Conservation (phyloP, 2,113 vertebrate species). For the Daboia siamensis region DNA sequence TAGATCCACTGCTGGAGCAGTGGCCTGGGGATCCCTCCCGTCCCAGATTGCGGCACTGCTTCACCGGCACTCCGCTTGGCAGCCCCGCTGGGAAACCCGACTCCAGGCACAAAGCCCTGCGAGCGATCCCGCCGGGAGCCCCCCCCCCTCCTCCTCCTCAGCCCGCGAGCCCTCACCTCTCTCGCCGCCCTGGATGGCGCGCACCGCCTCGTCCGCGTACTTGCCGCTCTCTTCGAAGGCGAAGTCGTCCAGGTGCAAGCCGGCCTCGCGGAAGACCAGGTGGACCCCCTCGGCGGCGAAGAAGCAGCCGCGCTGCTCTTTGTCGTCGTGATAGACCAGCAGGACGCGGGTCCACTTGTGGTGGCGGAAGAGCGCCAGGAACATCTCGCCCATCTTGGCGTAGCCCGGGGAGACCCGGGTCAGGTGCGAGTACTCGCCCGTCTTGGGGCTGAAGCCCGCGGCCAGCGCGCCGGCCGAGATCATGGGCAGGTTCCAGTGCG, state of each 20-base stretch:
- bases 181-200: conserved; percentile 73
- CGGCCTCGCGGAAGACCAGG: conserved; percentile 73
- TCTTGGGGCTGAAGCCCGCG: conserved; percentile 80
- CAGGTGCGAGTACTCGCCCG: conserved; percentile 84
- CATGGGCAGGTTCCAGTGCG: conserved; percentile 92
- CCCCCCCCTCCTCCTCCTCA: not conserved
- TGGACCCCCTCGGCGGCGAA: conserved; percentile 92
- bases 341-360: conserved; percentile 85
- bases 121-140: not conserved
- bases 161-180: conserved; percentile 63
- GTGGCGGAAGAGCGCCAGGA: conserved; percentile 85
- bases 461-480: conserved; percentile 92
- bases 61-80: not conserved
- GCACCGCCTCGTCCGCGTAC: conserved; percentile 81
- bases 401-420: conserved; percentile 89
- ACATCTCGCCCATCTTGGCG: conserved; percentile 92
- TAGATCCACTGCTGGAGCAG: not conserved
- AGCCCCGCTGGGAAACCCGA: not conserved
- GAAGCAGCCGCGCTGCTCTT: conserved; percentile 86
- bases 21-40: not conserved
- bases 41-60: not conserved
- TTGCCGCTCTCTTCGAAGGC: conserved; percentile 72
- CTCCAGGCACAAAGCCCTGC: too few species aligned
- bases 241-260: conserved; percentile 66
- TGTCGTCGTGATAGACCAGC: conserved; percentile 89